These are phyloP conservation scores for Peromyscus aztecus DNA, from an alignment of 2,797 vertebrate genomes.

Conservation along the genomic window DNA sequence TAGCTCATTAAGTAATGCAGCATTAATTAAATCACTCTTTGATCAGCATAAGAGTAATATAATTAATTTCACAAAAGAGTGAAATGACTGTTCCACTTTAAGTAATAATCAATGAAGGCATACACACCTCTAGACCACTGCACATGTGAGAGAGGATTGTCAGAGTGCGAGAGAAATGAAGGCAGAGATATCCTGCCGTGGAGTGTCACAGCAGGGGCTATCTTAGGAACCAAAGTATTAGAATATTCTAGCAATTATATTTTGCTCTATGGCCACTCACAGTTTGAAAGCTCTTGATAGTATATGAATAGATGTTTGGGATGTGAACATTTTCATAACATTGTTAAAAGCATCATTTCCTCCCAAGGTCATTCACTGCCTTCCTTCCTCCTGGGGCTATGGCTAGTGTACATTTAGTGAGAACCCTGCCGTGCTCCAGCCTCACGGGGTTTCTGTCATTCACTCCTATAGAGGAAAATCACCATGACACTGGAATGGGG, in stretches of 20 bases:
- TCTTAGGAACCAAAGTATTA: background rate
- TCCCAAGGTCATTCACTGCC: background rate
- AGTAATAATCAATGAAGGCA: background rate
- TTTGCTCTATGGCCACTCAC: background rate
- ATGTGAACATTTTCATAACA: background rate
- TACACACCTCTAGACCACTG: background rate
- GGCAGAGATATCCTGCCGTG: background rate
- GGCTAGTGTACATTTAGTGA: background rate
- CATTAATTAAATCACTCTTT: slow-evolving; percentile 60
- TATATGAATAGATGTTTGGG: slow-evolving; percentile 3
- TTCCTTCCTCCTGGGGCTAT: background rate
- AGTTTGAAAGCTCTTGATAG: slow-evolving; percentile 16
- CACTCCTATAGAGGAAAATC: background rate
- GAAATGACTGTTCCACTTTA: slow-evolving; percentile 23
- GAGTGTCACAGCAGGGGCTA: background rate
- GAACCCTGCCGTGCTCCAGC: background rate
- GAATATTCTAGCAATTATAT: background rate
- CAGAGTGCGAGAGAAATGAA: background rate
- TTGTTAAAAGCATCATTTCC: background rate
- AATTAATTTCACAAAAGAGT: background rate
- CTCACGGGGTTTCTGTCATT: background rate
- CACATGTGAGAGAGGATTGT: background rate
- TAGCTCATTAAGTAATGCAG: slow-evolving; percentile 59
- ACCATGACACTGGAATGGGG: background rate
- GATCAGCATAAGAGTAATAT: slow-evolving; percentile 35